Evolutionary conservation across 2,888 invertebrate genomes (phyloP).

Genomic region (Drosophila mayaguana): DNA sequence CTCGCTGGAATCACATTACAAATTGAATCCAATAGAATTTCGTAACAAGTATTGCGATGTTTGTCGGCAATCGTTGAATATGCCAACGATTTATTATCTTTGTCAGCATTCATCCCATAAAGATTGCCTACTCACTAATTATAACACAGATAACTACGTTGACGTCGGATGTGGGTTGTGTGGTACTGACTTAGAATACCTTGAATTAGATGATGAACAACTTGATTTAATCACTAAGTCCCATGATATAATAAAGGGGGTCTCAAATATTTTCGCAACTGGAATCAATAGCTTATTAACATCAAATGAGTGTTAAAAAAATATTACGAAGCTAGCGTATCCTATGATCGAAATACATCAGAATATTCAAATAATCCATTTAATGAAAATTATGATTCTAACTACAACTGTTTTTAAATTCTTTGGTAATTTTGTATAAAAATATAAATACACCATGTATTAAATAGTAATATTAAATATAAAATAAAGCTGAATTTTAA

Average conservation of each 20-base stretch:
- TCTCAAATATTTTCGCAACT: slow-evolving; percentile 34
- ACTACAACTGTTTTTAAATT: slow-evolving; percentile 29
- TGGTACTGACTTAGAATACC: slow-evolving; percentile 7
- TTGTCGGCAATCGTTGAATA: slow-evolving; percentile 60
- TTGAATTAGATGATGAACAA: not conserved
- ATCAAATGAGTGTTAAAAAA: not conserved
- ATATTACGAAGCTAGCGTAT: not conserved
- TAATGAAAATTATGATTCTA: slow-evolving; percentile 37
- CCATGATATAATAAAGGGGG: slow-evolving; percentile 20
- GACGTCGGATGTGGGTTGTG: slow-evolving; percentile 32
- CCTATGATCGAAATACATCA: not conserved
- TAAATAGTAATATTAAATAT: not conserved
- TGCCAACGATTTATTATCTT: slow-evolving; percentile 65
- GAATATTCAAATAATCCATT: slow-evolving; percentile 24
- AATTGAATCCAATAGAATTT: slow-evolving; percentile 70
- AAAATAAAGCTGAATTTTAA: no score
- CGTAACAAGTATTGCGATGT: slow-evolving; percentile 69
- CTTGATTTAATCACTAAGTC: not conserved
- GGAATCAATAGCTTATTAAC: slow-evolving; percentile 15
- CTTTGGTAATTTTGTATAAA: not conserved
- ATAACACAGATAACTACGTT: slow-evolving; percentile 17
- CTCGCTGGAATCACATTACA: slow-evolving; percentile 33
- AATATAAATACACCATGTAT: not conserved
- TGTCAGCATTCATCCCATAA: slow-evolving; percentile 78
- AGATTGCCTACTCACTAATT: slow-evolving; percentile 56